phyloP scores from a whole-genome alignment of 2,113 vertebrate genomes.

The Pachypanchax playfairii region DNA sequence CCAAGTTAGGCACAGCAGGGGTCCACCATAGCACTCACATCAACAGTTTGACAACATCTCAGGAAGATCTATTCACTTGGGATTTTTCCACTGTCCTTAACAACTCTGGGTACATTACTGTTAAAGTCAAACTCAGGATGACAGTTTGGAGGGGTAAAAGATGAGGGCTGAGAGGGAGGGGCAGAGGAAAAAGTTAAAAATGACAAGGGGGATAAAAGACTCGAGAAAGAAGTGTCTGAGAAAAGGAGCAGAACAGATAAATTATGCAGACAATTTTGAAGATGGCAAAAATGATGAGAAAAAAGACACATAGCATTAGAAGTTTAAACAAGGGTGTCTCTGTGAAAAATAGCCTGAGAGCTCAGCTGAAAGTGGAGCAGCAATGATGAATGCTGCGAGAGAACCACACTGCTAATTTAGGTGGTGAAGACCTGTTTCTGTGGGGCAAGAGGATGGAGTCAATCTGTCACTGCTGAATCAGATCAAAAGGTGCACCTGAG shows the following conservation, averaged over 20 bases:
- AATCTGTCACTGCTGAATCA: slow-evolving; percentile 59
- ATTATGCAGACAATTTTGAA: slow-evolving; percentile 27
- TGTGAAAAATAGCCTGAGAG: slow-evolving; percentile 63
- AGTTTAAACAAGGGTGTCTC: slow-evolving; percentile 55
- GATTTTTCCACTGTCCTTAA: slow-evolving; percentile 56
- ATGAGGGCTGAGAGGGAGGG: slow-evolving; percentile 9
- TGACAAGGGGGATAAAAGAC: background rate
- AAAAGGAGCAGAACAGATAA: slow-evolving; percentile 2
- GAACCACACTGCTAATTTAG: slow-evolving; percentile 53
- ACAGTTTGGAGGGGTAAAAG: slow-evolving; percentile 34
- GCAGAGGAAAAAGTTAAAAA: slow-evolving; percentile 3
- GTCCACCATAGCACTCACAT: slow-evolving; percentile 45
- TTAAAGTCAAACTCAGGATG: slow-evolving; percentile 20
- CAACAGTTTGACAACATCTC: slow-evolving; percentile 70
- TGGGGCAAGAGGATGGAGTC: slow-evolving; percentile 40
- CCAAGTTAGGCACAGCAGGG: slow-evolving; percentile 63
- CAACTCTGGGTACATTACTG: slow-evolving; percentile 49
- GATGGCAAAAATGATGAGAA: slow-evolving; percentile 40
- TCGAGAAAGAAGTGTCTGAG: background rate
- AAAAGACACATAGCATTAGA: slow-evolving; percentile 44
- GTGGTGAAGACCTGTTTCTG: slow-evolving; percentile 50
- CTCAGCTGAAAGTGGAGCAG: slow-evolving; percentile 64
- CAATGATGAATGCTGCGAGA: slow-evolving; percentile 67
- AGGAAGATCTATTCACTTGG: slow-evolving; percentile 56
- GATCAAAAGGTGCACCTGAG: slow-evolving; percentile 59